Conservation (phyloP, 2,797 vertebrate species). For the Fistularia commersonii region DNA sequence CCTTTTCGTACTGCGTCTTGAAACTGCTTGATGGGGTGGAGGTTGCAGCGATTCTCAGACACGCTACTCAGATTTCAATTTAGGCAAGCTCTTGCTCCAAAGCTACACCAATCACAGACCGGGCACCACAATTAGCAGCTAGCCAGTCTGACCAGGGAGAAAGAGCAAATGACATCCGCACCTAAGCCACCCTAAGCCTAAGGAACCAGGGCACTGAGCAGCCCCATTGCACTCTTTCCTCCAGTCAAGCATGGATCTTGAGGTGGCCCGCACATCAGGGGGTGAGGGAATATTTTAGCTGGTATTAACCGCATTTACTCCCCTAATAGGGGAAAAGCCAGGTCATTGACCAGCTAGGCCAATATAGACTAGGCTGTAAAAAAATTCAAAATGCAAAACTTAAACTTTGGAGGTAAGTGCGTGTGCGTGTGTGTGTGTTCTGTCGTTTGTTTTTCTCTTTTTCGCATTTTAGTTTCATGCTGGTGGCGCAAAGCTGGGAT, state of each 20-base stretch:
- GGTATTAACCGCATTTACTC: conserved; percentile 46
- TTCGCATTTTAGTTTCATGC: conserved; percentile 51
- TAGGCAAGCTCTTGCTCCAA: conserved; percentile 62
- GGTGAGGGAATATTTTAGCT: conserved; percentile 52
- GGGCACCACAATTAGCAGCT: conserved; percentile 76
- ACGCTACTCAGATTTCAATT: conserved; percentile 80
- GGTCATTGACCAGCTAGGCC: conserved; percentile 27
- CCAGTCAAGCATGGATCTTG: conserved; percentile 68
- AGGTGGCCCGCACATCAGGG: conserved; percentile 43
- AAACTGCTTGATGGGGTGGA: conserved; percentile 46
- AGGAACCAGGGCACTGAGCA: conserved; percentile 47
- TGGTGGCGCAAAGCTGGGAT: conserved; percentile 70
- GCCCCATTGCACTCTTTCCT: conserved; percentile 47
- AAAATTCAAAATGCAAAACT: conserved; percentile 45
- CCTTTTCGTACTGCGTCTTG: conserved; percentile 39
- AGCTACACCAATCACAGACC: conserved; percentile 69
- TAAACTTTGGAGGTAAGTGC: conserved; percentile 51
- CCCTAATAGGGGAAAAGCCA: conserved; percentile 6
- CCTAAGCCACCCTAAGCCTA: conserved; percentile 78
- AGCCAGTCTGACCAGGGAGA: conserved; percentile 66
- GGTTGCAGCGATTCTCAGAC: conserved; percentile 62
- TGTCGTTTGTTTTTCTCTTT: conserved; percentile 6
- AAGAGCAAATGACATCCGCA: conserved; percentile 67
- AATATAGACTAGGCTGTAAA: conserved; percentile 47
- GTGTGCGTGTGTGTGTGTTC: too few relatives aligned